Conservation (phyloP, 2,797 vertebrate genomes). For the Sebastes nivosus region DNA sequence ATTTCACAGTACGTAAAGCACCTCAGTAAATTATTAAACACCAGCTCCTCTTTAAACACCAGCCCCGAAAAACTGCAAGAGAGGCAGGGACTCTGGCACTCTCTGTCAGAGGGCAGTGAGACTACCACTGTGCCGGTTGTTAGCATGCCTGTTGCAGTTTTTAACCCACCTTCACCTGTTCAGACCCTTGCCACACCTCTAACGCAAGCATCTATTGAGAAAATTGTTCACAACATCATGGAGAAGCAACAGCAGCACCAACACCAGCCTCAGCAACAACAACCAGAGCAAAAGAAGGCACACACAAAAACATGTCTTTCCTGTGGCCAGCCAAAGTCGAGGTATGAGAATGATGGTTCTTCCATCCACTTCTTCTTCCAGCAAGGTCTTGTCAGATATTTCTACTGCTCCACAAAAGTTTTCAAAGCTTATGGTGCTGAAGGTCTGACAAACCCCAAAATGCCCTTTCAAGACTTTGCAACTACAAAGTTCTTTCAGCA, state of each 20-base stretch:
- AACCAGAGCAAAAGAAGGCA: not conserved
- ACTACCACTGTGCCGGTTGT: conserved; percentile 17
- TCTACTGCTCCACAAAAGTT: too few relatives aligned
- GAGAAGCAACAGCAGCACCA: not conserved
- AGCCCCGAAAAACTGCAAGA: conserved; percentile 34
- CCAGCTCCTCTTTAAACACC: conserved; percentile 27
- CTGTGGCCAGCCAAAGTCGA: not conserved
- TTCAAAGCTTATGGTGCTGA: too few relatives aligned
- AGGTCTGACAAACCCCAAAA: not conserved
- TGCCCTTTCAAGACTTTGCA: too few relatives aligned
- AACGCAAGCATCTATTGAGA: not conserved
- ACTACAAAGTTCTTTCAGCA: too few relatives aligned
- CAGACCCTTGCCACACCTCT: not conserved
- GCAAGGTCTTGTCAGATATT: too few relatives aligned
- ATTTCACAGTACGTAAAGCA: conserved; percentile 28
- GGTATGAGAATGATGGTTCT: too few relatives aligned
- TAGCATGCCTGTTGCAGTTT: not conserved
- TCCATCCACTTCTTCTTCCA: too few relatives aligned
- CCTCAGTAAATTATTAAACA: conserved; percentile 2
- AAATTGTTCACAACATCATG: conserved; percentile 6
- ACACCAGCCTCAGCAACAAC: not conserved
- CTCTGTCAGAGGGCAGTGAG: conserved; percentile 3
- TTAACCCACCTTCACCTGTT: conserved; percentile 12
- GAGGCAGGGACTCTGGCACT: conserved; percentile 28
- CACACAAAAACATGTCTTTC: conserved; percentile 2